Conservation (phyloP, 2,113 vertebrate genomes). For the Herpetotheres cachinnans region DNA sequence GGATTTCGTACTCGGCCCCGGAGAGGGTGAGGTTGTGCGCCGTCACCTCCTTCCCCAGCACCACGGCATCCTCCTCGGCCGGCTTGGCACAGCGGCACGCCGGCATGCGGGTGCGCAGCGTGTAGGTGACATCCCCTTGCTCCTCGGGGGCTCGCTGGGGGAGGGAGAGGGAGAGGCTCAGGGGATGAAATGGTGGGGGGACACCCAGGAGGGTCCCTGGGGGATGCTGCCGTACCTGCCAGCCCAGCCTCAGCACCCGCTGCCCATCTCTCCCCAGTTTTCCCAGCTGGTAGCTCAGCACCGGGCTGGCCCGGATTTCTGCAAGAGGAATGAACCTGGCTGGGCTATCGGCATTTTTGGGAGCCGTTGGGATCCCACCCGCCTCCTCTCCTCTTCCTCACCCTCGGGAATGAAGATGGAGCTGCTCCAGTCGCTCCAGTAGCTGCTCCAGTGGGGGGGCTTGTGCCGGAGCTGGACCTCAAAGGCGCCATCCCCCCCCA, state of each 20-base stretch:
- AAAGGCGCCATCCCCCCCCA: neutral
- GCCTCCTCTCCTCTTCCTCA: slow-evolving; percentile 3
- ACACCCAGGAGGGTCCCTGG: neutral
- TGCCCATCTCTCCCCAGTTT: neutral
- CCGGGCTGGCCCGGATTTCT: neutral
- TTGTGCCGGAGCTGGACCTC: slow-evolving; percentile 69
- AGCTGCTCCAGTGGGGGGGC: neutral
- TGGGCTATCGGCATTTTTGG: rapidly evolving
- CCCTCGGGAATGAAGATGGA: slow-evolving; percentile 63
- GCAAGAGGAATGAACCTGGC: neutral
- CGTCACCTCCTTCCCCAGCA: neutral
- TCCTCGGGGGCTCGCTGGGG: neutral
- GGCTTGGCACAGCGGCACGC: neutral
- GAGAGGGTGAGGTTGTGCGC: slow-evolving; percentile 29
- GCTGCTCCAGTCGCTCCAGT: slow-evolving; percentile 76
- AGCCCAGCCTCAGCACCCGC: slow-evolving; percentile 34
- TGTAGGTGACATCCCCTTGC: neutral
- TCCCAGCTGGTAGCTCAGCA: neutral
- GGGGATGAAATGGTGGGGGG: neutral
- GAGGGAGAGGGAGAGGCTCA: rapidly evolving
- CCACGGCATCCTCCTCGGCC: neutral
- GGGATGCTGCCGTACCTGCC: slow-evolving; percentile 23
- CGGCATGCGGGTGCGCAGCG: neutral
- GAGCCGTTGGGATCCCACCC: neutral
- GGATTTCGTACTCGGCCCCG: slow-evolving; percentile 35